phyloP scores from a whole-genome alignment of 1,140 invertebrate species.

The Leptinotarsa lineolata region DNA sequence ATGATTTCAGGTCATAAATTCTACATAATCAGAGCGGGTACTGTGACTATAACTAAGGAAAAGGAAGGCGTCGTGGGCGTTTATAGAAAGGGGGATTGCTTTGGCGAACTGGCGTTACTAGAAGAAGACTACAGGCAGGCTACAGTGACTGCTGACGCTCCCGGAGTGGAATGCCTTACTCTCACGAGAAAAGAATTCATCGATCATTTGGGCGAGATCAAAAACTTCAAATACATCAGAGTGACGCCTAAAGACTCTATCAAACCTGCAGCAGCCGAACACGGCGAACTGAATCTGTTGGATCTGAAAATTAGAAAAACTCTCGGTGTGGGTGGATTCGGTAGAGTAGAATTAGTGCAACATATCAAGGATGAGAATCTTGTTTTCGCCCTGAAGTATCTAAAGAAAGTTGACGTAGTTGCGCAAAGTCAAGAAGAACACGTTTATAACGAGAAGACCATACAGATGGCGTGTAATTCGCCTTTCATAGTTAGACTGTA shows the following conservation, averaged over 20 bases:
- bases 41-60: constrained; percentile 76
- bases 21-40: constrained; percentile 92
- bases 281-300: constrained; percentile 70
- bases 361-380: constrained; percentile 64
- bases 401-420: constrained; percentile 92
- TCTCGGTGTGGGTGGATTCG: constrained; percentile 92
- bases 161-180: constrained; percentile 89
- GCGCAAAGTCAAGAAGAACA: constrained; percentile 90
- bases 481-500: constrained; percentile 72
- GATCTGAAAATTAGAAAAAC: constrained; percentile 83
- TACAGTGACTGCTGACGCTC: constrained; percentile 83
- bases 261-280: constrained; percentile 57
- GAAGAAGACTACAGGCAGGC: constrained; percentile 81
- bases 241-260: constrained; percentile 52
- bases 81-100: constrained; percentile 75
- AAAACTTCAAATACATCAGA: constrained; percentile 34
- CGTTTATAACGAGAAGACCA: constrained; percentile 89
- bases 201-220: constrained; percentile 54
- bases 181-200: constrained; percentile 73
- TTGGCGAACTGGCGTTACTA: constrained; percentile 78
- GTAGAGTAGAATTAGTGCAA: constrained; percentile 81
- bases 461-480: constrained; percentile 77
- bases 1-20: constrained; percentile 82
- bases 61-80: constrained; percentile 64
- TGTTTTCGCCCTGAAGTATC: constrained; percentile 86